Percentiles rank a stretch among this genome's conserved stretches.
Conservation (phyloP, 2,797 vertebrate genomes). For the Melanotaenia maccullochi region DNA sequence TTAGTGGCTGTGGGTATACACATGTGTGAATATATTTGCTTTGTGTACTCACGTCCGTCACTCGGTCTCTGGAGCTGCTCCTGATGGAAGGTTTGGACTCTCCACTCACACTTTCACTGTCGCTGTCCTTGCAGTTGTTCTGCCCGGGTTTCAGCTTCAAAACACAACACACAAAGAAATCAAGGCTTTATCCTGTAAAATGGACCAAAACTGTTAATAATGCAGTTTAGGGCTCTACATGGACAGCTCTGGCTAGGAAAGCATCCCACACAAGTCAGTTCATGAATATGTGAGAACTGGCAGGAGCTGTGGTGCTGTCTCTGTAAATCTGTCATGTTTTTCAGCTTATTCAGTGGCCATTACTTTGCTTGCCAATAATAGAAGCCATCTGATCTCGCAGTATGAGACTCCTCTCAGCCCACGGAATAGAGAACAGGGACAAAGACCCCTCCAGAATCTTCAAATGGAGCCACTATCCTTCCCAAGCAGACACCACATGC, state of each 20-base stretch:
- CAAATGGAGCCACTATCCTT: slow-evolving; percentile 73
- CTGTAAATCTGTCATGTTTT: slow-evolving; percentile 75
- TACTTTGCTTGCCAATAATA: slow-evolving; percentile 69
- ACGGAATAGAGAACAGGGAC: slow-evolving; percentile 63
- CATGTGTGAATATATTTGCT: neutral
- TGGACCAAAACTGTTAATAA: slow-evolving; percentile 43
- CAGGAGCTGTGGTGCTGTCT: slow-evolving; percentile 59
- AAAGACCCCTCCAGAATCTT: slow-evolving; percentile 75
- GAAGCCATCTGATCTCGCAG: slow-evolving; percentile 79
- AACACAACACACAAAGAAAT: slow-evolving; percentile 51
- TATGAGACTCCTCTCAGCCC: slow-evolving; percentile 71
- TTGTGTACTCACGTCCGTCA: slow-evolving; percentile 90
- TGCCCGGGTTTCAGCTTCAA: slow-evolving; percentile 91
- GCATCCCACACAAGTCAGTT: slow-evolving; percentile 53
- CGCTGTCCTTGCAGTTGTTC: slow-evolving; percentile 92
- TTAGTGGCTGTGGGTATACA: neutral
- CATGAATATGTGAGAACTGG: slow-evolving; percentile 76
- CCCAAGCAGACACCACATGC: slow-evolving; percentile 75
- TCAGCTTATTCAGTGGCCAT: slow-evolving; percentile 62
- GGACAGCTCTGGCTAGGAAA: slow-evolving; percentile 34
- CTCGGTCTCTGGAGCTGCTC: slow-evolving; percentile 91
- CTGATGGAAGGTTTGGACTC: slow-evolving; percentile 90
- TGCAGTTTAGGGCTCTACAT: slow-evolving; percentile 43
- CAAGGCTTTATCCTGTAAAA: slow-evolving; percentile 38
- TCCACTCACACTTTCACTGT: slow-evolving; percentile 90